Evolutionary conservation across 2,113 vertebrate species (phyloP).

Genomic region (Onychorhynchus coronatus): DNA sequence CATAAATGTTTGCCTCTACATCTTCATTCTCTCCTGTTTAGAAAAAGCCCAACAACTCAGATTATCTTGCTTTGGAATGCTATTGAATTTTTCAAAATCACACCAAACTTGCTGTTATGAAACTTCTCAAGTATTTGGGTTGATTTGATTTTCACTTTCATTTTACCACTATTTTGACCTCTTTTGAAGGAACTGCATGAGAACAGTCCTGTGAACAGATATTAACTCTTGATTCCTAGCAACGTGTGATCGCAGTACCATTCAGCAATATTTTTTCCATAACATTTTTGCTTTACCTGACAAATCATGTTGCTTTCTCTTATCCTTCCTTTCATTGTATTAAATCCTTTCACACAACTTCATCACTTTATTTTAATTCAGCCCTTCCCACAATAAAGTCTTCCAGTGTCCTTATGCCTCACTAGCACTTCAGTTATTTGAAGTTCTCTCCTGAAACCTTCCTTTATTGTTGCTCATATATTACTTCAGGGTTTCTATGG

Average conservation of each 20-base stretch:
- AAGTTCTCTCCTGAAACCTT: not conserved
- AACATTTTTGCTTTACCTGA: not conserved
- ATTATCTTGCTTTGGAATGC: not conserved
- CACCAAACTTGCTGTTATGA: not conserved
- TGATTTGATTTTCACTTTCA: not conserved
- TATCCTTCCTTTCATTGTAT: not conserved
- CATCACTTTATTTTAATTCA: not conserved
- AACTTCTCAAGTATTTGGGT: not conserved
- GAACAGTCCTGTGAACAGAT: not conserved
- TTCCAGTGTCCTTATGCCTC: not conserved
- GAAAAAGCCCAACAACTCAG: slow-evolving; percentile 15
- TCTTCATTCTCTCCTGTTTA: not conserved
- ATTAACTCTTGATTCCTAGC: not conserved
- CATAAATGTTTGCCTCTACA: not conserved
- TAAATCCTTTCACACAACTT: not conserved
- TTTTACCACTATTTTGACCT: not conserved
- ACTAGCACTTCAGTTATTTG: not conserved
- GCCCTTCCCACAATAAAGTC: not conserved
- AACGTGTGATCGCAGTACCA: not conserved
- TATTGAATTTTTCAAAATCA: not conserved
- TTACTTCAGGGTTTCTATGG: not conserved
- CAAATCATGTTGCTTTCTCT: not conserved
- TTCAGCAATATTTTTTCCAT: not conserved
- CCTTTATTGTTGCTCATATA: not conserved
- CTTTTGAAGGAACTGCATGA: not conserved